phyloP scores from a whole-genome alignment of 2,888 invertebrate genomes.

The Timema cristinae region DNA sequence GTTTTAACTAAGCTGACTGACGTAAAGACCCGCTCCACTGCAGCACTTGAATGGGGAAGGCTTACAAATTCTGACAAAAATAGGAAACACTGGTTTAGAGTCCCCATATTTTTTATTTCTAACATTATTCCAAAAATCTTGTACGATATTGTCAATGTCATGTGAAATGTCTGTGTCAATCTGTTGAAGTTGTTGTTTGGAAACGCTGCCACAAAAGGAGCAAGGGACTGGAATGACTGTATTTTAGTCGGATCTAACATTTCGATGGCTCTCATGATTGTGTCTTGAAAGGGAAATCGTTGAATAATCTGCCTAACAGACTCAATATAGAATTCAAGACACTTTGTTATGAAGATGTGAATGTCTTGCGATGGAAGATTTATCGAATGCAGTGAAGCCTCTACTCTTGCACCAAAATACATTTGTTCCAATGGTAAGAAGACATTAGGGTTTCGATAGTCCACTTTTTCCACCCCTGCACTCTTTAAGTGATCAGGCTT shows the following conservation, averaged over 20 bases:
- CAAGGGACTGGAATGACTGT: background rate
- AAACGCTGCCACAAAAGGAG: background rate
- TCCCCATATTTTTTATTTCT: too few species aligned
- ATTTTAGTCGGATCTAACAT: constrained; percentile 1
- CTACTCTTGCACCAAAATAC: background rate
- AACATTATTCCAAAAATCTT: too few species aligned
- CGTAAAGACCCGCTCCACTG: too few species aligned
- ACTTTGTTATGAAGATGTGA: background rate
- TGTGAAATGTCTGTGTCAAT: too few species aligned
- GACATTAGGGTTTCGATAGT: background rate
- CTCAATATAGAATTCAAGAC: constrained; percentile 15
- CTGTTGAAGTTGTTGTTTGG: too few species aligned
- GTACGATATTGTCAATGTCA: too few species aligned
- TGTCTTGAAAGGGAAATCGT: too few species aligned
- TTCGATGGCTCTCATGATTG: too few species aligned
- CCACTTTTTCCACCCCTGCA: background rate
- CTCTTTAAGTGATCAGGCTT: background rate
- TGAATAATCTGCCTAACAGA: background rate
- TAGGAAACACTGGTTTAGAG: too few species aligned
- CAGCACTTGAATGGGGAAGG: too few species aligned
- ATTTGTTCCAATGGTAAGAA: constrained; percentile 2
- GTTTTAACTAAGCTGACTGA: too few species aligned
- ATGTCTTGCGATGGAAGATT: background rate
- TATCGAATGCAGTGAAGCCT: background rate
- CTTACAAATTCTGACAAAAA: too few species aligned